phyloP scores from a whole-genome alignment of 2,888 invertebrate genomes.

The Lasioglossum marginatum region DNA sequence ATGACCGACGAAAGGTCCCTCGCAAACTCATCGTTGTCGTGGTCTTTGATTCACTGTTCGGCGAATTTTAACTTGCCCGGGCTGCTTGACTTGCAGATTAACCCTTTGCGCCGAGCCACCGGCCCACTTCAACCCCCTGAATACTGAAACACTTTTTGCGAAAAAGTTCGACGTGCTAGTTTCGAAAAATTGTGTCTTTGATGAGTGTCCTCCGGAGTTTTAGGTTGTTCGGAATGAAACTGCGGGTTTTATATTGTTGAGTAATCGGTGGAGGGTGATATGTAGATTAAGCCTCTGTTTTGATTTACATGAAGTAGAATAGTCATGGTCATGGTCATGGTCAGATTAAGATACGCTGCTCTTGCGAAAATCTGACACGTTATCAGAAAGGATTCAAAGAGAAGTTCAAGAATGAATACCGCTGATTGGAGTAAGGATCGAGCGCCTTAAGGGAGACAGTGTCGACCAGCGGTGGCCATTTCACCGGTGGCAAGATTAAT shows the following conservation, averaged over 20 bases:
- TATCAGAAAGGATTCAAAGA: neutral
- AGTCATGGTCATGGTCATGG: neutral
- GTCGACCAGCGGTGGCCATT: neutral
- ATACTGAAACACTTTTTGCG: neutral
- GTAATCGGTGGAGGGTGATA: neutral
- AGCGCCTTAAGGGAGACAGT: neutral
- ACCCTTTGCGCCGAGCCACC: neutral
- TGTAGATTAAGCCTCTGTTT: neutral
- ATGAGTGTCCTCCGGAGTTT: neutral
- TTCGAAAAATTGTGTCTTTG: neutral
- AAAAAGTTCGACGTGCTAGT: neutral
- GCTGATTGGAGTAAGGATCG: neutral
- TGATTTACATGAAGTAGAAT: neutral
- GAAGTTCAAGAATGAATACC: neutral
- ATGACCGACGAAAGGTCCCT: neutral
- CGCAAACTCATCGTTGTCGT: neutral
- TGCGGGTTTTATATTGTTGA: neutral
- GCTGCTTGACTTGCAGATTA: neutral
- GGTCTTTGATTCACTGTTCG: neutral
- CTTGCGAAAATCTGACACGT: neutral
- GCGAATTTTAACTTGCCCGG: neutral
- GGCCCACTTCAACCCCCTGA: neutral
- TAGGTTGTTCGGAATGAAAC: neutral
- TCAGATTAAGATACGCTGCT: neutral
- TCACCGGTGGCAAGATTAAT: constrained; percentile 1